These are phyloP conservation scores for Sycophaga agraensis DNA, from an alignment of 1,140 invertebrate species.

Conservation along the genomic window DNA sequence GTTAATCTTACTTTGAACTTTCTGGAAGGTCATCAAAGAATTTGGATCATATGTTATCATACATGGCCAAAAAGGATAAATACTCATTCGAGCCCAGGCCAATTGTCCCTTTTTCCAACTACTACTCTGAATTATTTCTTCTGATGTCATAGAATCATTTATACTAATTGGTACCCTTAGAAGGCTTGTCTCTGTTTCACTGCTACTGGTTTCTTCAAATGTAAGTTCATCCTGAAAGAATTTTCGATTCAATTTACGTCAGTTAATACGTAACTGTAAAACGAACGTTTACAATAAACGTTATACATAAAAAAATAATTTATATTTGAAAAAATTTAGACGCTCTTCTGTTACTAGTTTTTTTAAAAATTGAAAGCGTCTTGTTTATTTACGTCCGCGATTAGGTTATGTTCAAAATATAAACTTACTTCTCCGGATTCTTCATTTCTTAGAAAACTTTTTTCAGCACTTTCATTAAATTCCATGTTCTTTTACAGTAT, in stretches of 20 bases:
- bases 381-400: neutral
- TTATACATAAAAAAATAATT: neutral
- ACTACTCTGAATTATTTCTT: slow-evolving; percentile 17
- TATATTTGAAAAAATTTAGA: neutral
- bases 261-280: too few relatives aligned
- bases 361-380: too few relatives aligned
- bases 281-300: too few relatives aligned
- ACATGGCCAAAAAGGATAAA: slow-evolving; percentile 77
- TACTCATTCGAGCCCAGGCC: slow-evolving; percentile 70
- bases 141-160: neutral
- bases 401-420: slow-evolving; percentile 10
- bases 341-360: neutral
- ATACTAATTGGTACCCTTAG: neutral
- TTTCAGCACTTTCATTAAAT: neutral
- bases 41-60: slow-evolving; percentile 69
- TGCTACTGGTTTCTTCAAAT: neutral
- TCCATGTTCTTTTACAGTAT: slow-evolving; percentile 21
- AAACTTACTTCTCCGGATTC: neutral
- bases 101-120: slow-evolving; percentile 61
- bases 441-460: slow-evolving; percentile 7
- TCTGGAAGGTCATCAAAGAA: slow-evolving; percentile 58
- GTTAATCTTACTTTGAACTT: slow-evolving; percentile 49
- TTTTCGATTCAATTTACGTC: too few relatives aligned
- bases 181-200: neutral
- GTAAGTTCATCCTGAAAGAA: slow-evolving; percentile 4